Evolutionary conservation across 2,888 invertebrate genomes (phyloP), one percentile per base, ranked within the genome.

Genomic region (Mesorhabditis belari): DNA sequence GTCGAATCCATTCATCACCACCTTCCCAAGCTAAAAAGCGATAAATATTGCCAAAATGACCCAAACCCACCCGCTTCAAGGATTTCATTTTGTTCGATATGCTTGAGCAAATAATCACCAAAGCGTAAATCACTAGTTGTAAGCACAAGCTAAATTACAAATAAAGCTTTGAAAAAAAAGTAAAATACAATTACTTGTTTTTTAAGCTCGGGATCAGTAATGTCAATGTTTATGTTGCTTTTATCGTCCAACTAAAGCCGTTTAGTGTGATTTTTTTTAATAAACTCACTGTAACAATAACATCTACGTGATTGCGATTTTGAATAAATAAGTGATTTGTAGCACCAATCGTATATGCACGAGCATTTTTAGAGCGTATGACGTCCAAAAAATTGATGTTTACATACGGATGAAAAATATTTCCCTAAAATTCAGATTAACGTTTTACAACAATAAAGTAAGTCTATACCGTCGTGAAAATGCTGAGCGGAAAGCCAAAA

Each of bases 321-420:
- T 95, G 95, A 81, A 92, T 91, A 81, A 96, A 98, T 44, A 98
- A 85, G n/a, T 93, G 89, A 85, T 98, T 98, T 19, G 95, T 95
- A n/a, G 95, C 95, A 49, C 98, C 96, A 5, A 69, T 55, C 1
- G 62, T 50, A 58, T 65, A 71, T 44, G 63, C 60, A 4, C 53
- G 53, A 5, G 57, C 58, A 19, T 63, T 64, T 52, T 50, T 27
- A 82, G 94, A 92, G 56, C 88, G 88, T 59, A 98, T 83, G 61
- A 93, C 84, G 84, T 96, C 96, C 84, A 95, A 87, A 82, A 92
- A 94, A 71, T 94, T 92, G 69, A 98, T 85, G 3, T 93, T 93
- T 67, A 96, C 85, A 83, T 96, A 98, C 21, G 98, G 96, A 82
- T 95, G 87, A 82, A 94, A 95, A 19, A 95, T 85, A 80, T 90